Conservation (phyloP, 2,113 vertebrate species). For the Psilopsiagon aurifrons region DNA sequence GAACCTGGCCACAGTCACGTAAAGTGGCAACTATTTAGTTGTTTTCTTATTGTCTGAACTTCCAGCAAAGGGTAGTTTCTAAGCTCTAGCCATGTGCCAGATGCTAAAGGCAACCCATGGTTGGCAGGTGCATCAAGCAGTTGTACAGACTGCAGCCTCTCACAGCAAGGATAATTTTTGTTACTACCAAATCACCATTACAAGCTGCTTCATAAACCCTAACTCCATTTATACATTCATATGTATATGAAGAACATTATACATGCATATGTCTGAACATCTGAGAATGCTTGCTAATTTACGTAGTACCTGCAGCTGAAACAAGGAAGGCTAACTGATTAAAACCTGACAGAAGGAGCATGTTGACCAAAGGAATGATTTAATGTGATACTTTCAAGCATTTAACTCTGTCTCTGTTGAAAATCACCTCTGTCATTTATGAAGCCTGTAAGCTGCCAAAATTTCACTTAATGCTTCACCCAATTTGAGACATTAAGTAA, state of each 20-base stretch:
- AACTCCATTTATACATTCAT: neutral
- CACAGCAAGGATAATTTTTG: neutral
- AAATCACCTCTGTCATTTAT: neutral
- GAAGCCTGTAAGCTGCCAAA: neutral
- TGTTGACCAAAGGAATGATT: neutral
- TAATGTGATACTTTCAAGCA: neutral
- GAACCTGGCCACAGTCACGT: neutral
- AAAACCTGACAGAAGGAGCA: neutral
- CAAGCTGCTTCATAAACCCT: neutral
- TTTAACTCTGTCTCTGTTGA: neutral
- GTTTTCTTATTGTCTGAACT: neutral
- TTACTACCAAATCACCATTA: neutral
- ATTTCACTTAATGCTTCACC: neutral
- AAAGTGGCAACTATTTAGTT: neutral
- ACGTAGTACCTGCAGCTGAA: neutral
- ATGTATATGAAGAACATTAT: neutral
- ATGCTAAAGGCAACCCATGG: neutral
- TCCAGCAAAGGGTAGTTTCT: neutral
- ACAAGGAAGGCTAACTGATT: neutral
- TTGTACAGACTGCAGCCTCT: neutral
- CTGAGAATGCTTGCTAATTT: neutral
- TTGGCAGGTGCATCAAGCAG: neutral
- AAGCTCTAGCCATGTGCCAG: neutral
- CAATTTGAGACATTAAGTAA: neutral
- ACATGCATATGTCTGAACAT: fast-evolving